Evolutionary conservation across 2,113 vertebrate species (phyloP).

Genomic region (Microtus oregoni): DNA sequence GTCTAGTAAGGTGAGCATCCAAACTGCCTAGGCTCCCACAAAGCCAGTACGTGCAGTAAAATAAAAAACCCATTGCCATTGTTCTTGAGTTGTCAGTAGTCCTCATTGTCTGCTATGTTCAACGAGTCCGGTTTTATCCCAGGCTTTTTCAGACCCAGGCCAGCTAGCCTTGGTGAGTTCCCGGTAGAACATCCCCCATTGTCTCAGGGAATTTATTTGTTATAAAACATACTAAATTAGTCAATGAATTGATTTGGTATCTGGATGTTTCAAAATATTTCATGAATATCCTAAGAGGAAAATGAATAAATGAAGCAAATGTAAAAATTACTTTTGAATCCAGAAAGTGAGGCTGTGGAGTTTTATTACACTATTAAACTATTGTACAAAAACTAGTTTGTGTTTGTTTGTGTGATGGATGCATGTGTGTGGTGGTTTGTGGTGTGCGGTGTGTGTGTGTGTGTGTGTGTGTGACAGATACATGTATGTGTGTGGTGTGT

Average conservation of each 20-base stretch:
- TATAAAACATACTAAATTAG: not conserved
- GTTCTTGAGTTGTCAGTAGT: too few species aligned
- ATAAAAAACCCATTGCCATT: too few species aligned
- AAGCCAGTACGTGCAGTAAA: too few species aligned
- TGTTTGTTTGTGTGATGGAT: not conserved
- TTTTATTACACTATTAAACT: not conserved
- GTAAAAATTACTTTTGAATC: not conserved
- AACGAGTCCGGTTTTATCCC: too few species aligned
- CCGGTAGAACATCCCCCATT: too few species aligned
- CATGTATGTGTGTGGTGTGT: not conserved
- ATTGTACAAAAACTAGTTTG: not conserved
- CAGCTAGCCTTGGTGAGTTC: too few species aligned
- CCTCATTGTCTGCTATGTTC: too few species aligned
- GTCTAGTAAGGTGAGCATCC: too few species aligned
- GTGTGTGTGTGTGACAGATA: not conserved
- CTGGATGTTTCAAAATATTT: not conserved
- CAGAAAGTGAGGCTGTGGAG: not conserved
- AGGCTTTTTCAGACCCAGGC: too few species aligned
- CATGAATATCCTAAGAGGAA: constrained; percentile 23
- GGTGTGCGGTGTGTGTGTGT: not conserved
- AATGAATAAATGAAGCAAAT: constrained; percentile 20
- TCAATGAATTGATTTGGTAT: not conserved
- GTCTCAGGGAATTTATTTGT: not conserved
- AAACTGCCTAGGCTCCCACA: too few species aligned
- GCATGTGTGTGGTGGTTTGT: not conserved